Percentiles rank a stretch among this genome's conserved stretches.
These are phyloP conservation scores for Bergia puertoricense DNA, from an alignment of 92 coral and sea anemone species.

Conservation along the genomic window DNA sequence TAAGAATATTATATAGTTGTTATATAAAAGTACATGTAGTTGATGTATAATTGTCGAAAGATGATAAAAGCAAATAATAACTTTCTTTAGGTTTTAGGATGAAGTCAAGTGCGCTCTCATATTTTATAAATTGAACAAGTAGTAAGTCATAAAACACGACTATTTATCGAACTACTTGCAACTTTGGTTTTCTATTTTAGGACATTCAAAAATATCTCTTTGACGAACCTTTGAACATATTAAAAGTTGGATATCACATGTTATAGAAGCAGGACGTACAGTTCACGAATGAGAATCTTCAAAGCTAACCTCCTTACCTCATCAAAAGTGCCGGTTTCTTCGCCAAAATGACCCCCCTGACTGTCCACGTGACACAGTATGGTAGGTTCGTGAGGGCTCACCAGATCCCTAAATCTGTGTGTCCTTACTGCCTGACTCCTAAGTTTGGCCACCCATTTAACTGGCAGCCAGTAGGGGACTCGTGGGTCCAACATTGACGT, in stretches of 20 bases:
- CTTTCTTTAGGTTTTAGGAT: not conserved
- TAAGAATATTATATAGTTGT: no score
- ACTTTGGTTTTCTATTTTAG: not conserved
- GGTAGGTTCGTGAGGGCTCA: constrained; percentile 34
- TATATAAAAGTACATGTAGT: no score
- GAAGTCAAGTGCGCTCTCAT: not conserved
- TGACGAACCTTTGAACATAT: no score
- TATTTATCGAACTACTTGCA: not conserved
- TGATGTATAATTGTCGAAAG: not conserved
- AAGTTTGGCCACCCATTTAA: constrained; percentile 87
- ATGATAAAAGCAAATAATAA: no score
- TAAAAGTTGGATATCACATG: no score
- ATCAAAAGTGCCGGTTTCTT: constrained; percentile 64
- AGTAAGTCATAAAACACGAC: not conserved
- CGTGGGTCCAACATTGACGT: constrained; percentile 83
- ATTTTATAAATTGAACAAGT: no score
- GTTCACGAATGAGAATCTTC: not conserved
- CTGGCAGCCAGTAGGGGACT: constrained; percentile 96
- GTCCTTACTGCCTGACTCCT: constrained; percentile 45
- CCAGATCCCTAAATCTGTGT: constrained; percentile 9
- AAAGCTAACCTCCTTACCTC: constrained; percentile 58
- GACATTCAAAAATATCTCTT: not conserved
- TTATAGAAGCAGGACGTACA: not conserved
- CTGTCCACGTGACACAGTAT: constrained; percentile 77
- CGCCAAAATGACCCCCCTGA: constrained; percentile 93